These are phyloP conservation scores for Rhyacophila evoluta DNA, from an alignment of 2,888 invertebrate species.

Conservation along the genomic window DNA sequence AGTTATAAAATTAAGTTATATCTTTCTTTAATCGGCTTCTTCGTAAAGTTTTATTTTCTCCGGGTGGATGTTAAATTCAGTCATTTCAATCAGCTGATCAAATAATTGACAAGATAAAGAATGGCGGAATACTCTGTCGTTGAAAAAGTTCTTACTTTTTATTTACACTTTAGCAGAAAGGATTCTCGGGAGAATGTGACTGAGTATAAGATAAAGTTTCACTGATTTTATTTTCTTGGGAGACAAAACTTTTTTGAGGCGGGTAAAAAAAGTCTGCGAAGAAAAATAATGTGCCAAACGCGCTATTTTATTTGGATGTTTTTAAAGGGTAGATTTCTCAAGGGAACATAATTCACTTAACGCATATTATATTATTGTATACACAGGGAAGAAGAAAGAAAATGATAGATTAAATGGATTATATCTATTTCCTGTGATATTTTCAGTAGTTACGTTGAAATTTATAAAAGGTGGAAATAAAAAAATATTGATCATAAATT, in stretches of 20 bases:
- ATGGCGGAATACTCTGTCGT: slow-evolving; percentile 5
- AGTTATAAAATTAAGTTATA: no score
- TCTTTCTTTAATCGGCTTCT: no score
- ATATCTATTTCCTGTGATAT: no score
- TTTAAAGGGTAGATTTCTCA: not conserved
- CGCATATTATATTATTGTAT: not conserved
- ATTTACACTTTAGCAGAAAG: slow-evolving; percentile 15
- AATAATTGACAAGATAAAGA: slow-evolving; percentile 42
- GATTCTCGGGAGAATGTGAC: not conserved
- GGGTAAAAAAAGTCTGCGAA: not conserved
- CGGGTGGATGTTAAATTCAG: not conserved
- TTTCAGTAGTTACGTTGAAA: no score
- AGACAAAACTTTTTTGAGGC: slow-evolving; percentile 4
- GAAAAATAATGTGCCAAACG: not conserved
- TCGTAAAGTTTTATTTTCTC: no score
- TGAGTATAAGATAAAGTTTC: not conserved
- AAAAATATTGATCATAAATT: no score
- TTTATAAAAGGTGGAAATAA: no score
- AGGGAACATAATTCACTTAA: not conserved
- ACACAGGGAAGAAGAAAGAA: no score
- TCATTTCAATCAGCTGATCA: slow-evolving; percentile 41
- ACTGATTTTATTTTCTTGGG: not conserved
- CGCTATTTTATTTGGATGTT: not conserved
- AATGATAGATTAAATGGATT: no score
- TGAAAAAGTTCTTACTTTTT: slow-evolving; percentile 23